A percentile compares a stretch with the other conserved stretches of the same genome.
Evolutionary conservation across 1,140 invertebrate genomes (phyloP).

Genomic region (Thrips palmi): DNA sequence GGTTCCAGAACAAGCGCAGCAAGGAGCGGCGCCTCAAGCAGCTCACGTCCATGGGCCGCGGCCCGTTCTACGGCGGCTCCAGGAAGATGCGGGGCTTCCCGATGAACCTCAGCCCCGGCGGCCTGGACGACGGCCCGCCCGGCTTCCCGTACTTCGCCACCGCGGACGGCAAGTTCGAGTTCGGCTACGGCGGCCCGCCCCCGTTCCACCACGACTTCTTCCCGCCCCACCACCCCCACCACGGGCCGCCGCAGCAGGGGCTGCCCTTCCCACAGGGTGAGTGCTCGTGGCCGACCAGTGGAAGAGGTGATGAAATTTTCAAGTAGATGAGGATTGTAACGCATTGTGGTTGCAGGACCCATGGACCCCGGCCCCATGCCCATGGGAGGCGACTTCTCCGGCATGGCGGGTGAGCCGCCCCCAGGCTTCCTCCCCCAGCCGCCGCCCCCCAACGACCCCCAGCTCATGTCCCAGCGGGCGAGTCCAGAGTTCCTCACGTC

Average conservation of each 20-base stretch:
- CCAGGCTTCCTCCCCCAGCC: constrained; percentile 36
- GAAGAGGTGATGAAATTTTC: not conserved
- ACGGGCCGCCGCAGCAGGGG: constrained; percentile 45
- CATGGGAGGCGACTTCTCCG: constrained; percentile 40
- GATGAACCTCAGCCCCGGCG: constrained; percentile 71
- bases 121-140: constrained; percentile 52
- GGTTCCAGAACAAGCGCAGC: constrained; percentile 98
- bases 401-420: constrained; percentile 39
- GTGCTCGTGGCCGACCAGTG: constrained; percentile 1
- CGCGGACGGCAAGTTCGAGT: constrained; percentile 73
- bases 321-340: not conserved
- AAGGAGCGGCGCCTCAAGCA: constrained; percentile 90
- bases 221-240: constrained; percentile 46
- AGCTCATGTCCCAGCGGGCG: constrained; percentile 17
- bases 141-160: constrained; percentile 70
- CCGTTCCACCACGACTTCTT: constrained; percentile 84
- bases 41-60: constrained; percentile 77
- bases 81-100: constrained; percentile 80
- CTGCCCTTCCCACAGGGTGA: constrained; percentile 19
- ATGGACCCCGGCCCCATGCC: constrained; percentile 38
- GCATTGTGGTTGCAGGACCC: not conserved
- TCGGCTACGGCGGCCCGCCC: constrained; percentile 66
- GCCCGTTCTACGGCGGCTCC: constrained; percentile 73
- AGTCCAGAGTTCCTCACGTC: constrained; percentile 19
- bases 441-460: constrained; percentile 22